Percentiles rank a stretch among this genome's conserved stretches.
Conservation (phyloP, 2,888 invertebrate genomes). For the Sympetrum striolatum region DNA sequence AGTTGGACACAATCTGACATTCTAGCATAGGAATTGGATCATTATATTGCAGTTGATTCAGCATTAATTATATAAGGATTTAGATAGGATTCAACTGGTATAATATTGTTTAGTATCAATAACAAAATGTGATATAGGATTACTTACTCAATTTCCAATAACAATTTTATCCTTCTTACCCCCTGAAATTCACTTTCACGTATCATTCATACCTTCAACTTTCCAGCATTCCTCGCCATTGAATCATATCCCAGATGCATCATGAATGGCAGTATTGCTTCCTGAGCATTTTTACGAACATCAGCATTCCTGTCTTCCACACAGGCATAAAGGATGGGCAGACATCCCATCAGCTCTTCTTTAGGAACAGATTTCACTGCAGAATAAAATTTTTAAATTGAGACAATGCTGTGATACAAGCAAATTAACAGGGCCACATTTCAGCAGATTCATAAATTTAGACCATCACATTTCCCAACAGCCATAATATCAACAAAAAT, state of each 20-base stretch:
- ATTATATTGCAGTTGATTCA: too few relatives aligned
- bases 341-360: conserved; percentile 79
- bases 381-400: conserved; percentile 54
- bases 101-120: too few relatives aligned
- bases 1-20: too few relatives aligned
- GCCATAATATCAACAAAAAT: background rate
- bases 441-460: background rate
- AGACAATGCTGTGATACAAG: background rate
- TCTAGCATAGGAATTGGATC: too few relatives aligned
- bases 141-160: too few relatives aligned
- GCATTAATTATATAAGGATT: too few relatives aligned
- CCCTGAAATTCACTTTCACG: too few relatives aligned
- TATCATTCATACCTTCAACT: conserved; percentile 70
- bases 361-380: conserved; percentile 76
- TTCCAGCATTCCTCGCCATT: conserved; percentile 78
- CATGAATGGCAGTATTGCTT: conserved; percentile 91
- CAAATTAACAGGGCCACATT: background rate
- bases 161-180: too few relatives aligned
- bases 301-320: conserved; percentile 91
- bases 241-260: conserved; percentile 85
- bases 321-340: conserved; percentile 80
- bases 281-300: conserved; percentile 88
- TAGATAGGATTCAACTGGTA: too few relatives aligned
- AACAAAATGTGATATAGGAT: too few relatives aligned
- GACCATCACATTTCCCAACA: background rate